A percentile compares a stretch with the other conserved stretches of the same genome.
phyloP scores from a whole-genome alignment of 2,888 invertebrate species.

The Gastracanthus pulcherrimus region DNA sequence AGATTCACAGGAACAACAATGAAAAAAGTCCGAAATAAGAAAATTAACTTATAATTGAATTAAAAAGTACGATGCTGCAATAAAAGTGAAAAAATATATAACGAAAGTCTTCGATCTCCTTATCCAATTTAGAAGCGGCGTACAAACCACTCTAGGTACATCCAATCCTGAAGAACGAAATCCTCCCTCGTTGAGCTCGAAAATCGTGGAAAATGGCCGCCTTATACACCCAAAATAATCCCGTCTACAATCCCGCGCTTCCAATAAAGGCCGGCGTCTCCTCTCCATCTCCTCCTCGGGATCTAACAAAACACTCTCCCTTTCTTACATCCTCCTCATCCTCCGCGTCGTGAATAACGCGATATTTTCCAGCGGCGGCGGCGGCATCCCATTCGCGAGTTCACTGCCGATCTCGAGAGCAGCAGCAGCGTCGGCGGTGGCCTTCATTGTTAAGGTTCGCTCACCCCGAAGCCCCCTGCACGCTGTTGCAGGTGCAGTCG shows the following conservation, averaged over 20 bases:
- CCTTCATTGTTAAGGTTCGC: conserved; percentile 61
- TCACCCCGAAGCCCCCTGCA: conserved; percentile 58
- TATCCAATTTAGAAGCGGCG: neutral
- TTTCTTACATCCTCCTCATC: neutral
- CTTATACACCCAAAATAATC: neutral
- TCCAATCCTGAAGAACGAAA: too few species aligned
- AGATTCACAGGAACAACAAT: too few species aligned
- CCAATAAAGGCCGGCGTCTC: neutral
- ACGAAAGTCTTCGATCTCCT: neutral
- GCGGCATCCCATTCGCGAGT: neutral
- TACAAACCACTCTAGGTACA: neutral
- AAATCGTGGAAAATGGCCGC: neutral
- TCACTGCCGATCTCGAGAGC: conserved; percentile 33
- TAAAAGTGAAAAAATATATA: neutral
- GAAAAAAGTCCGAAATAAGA: too few species aligned
- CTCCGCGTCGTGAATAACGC: neutral
- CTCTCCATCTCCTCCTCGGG: neutral
- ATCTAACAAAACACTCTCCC: neutral
- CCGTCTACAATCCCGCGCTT: neutral
- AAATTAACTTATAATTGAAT: too few species aligned
- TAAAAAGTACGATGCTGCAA: too few species aligned
- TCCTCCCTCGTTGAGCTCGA: too few species aligned
- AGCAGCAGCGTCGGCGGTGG: conserved; percentile 13
- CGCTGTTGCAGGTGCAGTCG: conserved; percentile 49
- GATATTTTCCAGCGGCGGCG: conserved; percentile 29